These are phyloP conservation scores for Rhodeus uyekii DNA, from an alignment of 2,797 vertebrate species.

Conservation along the genomic window DNA sequence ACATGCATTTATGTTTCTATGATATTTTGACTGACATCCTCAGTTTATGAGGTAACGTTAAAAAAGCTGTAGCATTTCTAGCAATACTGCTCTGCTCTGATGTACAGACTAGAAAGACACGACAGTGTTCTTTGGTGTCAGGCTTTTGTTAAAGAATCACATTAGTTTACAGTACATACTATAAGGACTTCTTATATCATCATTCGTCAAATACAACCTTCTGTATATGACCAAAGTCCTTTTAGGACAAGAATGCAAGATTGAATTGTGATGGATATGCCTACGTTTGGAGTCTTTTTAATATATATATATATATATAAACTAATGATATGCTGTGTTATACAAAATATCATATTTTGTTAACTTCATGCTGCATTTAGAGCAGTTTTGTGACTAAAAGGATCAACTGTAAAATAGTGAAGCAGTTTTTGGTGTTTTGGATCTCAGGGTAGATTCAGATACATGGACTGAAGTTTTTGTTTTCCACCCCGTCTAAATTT, in stretches of 20 bases:
- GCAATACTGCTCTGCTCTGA: slow-evolving; percentile 45
- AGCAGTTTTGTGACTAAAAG: slow-evolving; percentile 27
- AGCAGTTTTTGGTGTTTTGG: slow-evolving; percentile 38
- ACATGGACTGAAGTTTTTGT: slow-evolving; percentile 24
- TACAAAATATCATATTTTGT: neutral
- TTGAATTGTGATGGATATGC: slow-evolving; percentile 24
- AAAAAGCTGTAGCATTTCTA: slow-evolving; percentile 50
- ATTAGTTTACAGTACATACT: slow-evolving; percentile 35
- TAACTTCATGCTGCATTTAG: slow-evolving; percentile 34
- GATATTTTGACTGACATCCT: slow-evolving; percentile 23
- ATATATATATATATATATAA: neutral
- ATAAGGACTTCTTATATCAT: slow-evolving; percentile 11
- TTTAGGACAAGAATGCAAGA: slow-evolving; percentile 39
- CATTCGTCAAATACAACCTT: slow-evolving; percentile 6
- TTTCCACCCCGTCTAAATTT: slow-evolving; percentile 16
- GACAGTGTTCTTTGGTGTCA: slow-evolving; percentile 28
- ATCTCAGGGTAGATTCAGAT: slow-evolving; percentile 43
- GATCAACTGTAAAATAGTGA: slow-evolving; percentile 27
- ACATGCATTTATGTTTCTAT: slow-evolving; percentile 27
- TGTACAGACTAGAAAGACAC: slow-evolving; percentile 47
- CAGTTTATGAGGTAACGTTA: slow-evolving; percentile 27
- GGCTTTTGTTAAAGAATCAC: slow-evolving; percentile 40
- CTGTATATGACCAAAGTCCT: slow-evolving; percentile 18
- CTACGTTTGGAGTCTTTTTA: neutral
- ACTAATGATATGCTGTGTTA: neutral